A percentile compares a stretch with the other conserved stretches of the same genome.
These are phyloP conservation scores for Muntiacus reevesi DNA, from an alignment of 2,113 vertebrate genomes.

Conservation along the genomic window DNA sequence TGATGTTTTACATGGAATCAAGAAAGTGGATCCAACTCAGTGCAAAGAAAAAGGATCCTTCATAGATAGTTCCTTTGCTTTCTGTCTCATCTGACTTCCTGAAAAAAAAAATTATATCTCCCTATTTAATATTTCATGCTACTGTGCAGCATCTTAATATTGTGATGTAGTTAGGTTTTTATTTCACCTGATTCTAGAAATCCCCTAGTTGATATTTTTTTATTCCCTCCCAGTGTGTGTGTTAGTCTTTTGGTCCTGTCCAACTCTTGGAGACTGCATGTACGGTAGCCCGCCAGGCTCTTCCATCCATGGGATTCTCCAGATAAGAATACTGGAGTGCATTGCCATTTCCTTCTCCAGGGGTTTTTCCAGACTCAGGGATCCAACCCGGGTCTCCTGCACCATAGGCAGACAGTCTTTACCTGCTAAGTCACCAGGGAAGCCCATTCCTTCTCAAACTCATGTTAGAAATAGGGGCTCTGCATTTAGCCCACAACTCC, in stretches of 20 bases:
- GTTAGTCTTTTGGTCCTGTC: background rate
- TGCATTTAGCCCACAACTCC: background rate
- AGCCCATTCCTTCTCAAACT: background rate
- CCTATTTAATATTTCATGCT: background rate
- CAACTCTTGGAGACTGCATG: background rate
- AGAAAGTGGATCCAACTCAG: background rate
- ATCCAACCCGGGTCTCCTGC: background rate
- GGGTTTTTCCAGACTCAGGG: background rate
- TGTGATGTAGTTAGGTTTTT: background rate
- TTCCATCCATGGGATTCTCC: background rate
- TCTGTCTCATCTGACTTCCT: background rate
- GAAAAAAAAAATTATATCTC: background rate
- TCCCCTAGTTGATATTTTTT: background rate
- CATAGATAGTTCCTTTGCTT: background rate
- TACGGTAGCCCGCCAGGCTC: background rate
- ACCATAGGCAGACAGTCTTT: background rate
- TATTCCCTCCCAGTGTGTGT: background rate
- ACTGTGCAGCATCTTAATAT: background rate
- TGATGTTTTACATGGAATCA: slow-evolving; percentile 64
- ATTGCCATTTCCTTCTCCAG: background rate
- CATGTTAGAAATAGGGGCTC: background rate
- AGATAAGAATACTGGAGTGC: background rate
- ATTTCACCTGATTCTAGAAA: background rate
- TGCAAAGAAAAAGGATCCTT: background rate
- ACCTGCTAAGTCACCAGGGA: background rate